Conservation (phyloP, 1,140 invertebrate species). For the Maniola jurtina region DNA sequence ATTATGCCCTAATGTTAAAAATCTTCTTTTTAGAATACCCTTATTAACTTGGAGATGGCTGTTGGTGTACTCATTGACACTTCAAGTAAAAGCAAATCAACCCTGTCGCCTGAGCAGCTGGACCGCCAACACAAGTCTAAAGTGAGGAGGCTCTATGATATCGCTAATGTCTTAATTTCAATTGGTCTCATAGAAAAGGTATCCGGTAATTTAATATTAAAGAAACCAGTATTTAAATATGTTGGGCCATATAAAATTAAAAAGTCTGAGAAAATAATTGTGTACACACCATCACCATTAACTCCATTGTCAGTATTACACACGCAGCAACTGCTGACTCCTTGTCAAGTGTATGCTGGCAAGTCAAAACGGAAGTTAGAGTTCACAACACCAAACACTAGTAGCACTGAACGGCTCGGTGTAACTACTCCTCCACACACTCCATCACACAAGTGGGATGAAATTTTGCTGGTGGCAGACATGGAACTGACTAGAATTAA, state of each 20-base stretch:
- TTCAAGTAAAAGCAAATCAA: conserved; percentile 53
- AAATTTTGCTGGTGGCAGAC: conserved; percentile 73
- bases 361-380: conserved; percentile 73
- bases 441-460: conserved; percentile 76
- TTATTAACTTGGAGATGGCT: conserved; percentile 85
- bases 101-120: conserved; percentile 63
- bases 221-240: conserved; percentile 85
- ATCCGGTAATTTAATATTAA: conserved; percentile 78
- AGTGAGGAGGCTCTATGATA: conserved; percentile 86
- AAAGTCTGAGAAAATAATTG: conserved; percentile 48
- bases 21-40: conserved; percentile 79
- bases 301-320: conserved; percentile 60
- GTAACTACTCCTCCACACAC: conserved; percentile 69
- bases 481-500: conserved; percentile 78
- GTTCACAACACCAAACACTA: conserved; percentile 64
- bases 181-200: conserved; percentile 84
- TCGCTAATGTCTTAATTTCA: conserved; percentile 86
- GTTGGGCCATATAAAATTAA: conserved; percentile 79
- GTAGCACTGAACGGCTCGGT: conserved; percentile 49
- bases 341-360: conserved; percentile 61
- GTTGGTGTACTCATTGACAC: conserved; percentile 82
- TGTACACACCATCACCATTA: conserved; percentile 58
- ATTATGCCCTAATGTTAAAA: too few species aligned
- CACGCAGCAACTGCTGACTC: conserved; percentile 47
- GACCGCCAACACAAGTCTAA: conserved; percentile 81